phyloP scores from a whole-genome alignment of 2,797 vertebrate genomes.

The Parauchenoglanis ngamensis region DNA sequence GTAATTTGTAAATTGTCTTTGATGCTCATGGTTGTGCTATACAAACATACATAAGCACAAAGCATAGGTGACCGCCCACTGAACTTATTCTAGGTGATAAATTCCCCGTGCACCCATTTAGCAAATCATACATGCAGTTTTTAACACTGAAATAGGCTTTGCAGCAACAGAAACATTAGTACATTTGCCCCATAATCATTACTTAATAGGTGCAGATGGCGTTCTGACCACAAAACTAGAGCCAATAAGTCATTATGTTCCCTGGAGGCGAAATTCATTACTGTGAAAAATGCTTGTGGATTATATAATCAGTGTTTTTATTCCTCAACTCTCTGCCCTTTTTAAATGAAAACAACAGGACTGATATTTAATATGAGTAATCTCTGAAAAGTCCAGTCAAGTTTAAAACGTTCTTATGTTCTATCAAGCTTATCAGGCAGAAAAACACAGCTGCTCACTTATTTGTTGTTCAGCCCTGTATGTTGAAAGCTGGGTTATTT shows the following conservation, averaged over 20 bases:
- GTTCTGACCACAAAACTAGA: conserved; percentile 10
- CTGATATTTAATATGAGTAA: background rate
- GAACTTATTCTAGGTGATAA: background rate
- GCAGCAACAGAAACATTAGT: conserved; percentile 4
- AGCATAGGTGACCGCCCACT: background rate
- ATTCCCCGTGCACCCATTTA: background rate
- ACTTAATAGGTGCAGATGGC: conserved; percentile 43
- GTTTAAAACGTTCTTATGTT: conserved; percentile 18
- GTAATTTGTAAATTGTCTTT: background rate
- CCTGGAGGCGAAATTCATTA: conserved; percentile 13
- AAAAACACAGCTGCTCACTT: conserved; percentile 3
- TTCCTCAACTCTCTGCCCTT: conserved; percentile 8
- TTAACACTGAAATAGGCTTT: background rate
- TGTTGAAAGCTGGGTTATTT: conserved; percentile 11
- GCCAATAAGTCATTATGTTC: conserved; percentile 16
- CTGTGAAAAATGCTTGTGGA: conserved; percentile 21
- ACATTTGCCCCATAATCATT: conserved; percentile 14
- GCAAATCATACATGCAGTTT: background rate
- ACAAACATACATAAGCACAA: background rate
- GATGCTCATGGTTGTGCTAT: background rate
- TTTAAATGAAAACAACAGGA: conserved; percentile 21
- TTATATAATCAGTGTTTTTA: conserved; percentile 37
- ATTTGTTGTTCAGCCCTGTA: background rate
- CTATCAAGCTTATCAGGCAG: background rate
- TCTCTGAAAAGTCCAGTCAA: conserved; percentile 1